These are phyloP conservation scores for Mesembrinibis cayennensis DNA, from an alignment of 2,113 vertebrate genomes.

Conservation along the genomic window DNA sequence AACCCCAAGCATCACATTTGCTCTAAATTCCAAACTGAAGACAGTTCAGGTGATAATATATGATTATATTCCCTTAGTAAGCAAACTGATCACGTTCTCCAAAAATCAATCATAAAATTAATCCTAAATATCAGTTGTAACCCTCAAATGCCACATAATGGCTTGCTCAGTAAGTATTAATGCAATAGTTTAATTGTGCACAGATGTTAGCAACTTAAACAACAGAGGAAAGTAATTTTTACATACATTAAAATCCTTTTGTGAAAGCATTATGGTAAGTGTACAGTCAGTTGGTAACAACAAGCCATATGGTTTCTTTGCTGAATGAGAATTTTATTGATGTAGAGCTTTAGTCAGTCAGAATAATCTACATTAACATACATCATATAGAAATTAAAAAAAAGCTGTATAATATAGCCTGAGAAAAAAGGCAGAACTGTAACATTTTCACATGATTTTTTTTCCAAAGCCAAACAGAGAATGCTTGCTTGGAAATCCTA, in stretches of 20 bases:
- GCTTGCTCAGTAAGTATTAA: not conserved
- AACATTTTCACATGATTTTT: not conserved
- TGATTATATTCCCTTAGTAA: not conserved
- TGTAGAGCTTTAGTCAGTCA: not conserved
- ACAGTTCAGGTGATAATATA: not conserved
- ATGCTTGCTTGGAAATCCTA: not conserved
- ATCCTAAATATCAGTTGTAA: not conserved
- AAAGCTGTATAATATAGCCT: accelerated
- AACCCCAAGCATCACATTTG: not conserved
- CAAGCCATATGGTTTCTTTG: not conserved
- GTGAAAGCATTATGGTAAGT: not conserved
- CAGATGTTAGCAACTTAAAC: not conserved
- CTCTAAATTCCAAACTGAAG: not conserved
- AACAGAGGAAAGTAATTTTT: not conserved
- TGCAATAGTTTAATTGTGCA: not conserved
- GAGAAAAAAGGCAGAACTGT: not conserved
- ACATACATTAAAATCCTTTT: not conserved
- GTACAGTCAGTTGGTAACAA: not conserved
- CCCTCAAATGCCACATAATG: not conserved
- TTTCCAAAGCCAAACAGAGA: not conserved
- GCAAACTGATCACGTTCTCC: not conserved
- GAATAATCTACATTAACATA: not conserved
- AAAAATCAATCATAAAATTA: not conserved
- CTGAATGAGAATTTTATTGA: not conserved
- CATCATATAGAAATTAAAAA: not conserved